A percentile compares a stretch with the other conserved stretches of the same genome.
Evolutionary conservation across 2,888 invertebrate species (phyloP).

Genomic region (Nebria brevicollis): DNA sequence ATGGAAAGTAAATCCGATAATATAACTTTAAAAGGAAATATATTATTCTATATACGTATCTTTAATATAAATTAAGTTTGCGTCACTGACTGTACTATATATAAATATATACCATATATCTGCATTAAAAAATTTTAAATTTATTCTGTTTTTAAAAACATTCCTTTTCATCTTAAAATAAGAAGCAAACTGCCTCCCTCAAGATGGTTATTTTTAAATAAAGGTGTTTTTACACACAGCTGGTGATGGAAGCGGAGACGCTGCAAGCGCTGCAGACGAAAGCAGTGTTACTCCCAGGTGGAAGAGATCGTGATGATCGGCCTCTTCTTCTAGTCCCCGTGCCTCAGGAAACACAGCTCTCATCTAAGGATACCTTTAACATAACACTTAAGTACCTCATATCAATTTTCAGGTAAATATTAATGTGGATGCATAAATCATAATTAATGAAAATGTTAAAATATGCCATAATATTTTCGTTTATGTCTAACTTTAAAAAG

Average conservation of each 20-base stretch:
- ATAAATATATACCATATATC: no score
- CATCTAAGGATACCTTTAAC: constrained; percentile 58
- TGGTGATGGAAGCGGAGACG: constrained; percentile 68
- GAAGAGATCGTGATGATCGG: constrained; percentile 72
- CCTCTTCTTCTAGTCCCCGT: constrained; percentile 72
- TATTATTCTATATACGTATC: no score
- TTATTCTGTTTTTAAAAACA: background rate
- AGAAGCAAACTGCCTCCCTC: background rate
- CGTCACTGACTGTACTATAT: no score
- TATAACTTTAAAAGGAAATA: no score
- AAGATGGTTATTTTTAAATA: constrained; percentile 3
- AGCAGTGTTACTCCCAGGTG: constrained; percentile 72
- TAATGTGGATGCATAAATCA: no score
- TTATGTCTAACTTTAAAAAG: no score
- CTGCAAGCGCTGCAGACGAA: constrained; percentile 70
- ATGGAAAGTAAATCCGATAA: no score
- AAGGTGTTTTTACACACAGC: constrained; percentile 45
- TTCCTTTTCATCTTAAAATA: background rate
- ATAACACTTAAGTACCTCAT: constrained; percentile 65
- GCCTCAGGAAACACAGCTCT: constrained; percentile 67
- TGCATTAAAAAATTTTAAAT: background rate
- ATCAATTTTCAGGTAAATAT: constrained; percentile 67
- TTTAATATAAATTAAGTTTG: no score
- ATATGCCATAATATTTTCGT: no score
- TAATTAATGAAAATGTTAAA: no score